Evolutionary conservation across 2,888 invertebrate species (phyloP), one percentile per base, ranked within the genome.

Genomic region (Brachypalpus laphriformis): DNA sequence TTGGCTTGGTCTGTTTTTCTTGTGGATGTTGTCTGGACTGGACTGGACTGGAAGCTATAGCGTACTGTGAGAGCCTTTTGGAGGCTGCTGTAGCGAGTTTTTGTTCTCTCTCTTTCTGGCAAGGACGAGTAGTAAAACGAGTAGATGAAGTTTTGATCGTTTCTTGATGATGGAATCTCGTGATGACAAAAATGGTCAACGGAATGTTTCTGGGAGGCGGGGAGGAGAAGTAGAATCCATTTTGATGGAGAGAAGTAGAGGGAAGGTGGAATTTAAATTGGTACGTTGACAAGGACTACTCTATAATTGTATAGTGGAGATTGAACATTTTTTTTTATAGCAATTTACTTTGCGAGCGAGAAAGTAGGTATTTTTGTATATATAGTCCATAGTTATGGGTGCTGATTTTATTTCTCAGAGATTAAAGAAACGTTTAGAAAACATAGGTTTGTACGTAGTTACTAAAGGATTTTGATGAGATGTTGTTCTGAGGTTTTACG

Each of bases 101-200:
- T n/a, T n/a, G n/a, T n/a, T 6, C 34, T 57, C 42, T 8, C 28
- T 42, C 9, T 56, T 11, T 25, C 8, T 20, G 20, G 56, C 54
- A 78, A 70, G 77, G 77, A 68, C 42, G 70, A 31, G 71, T 25
- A 59, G 56, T 71, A 70, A 71, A 71, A 68, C 42, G 70, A 31
- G 71, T 25, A 59, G 56, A 18, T 51, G 11, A 59, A 25, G 49
- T 76, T 47, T 45, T 51, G 78, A 78, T 78, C 61, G 61, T 63
- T 83, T 74, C 66, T 78, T 68, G 59, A 83, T 83, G 72, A 82
- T 47, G 78, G 72, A 78, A 78, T 78, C 65, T 82, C 61, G 72
- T 76, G 82, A 72, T 82, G 78, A 80, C 82, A 80, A 80, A 83
- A 74, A 68, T 68, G 76, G 76, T 51, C 57, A 66, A 31, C 20